Evolutionary conservation across 2,888 invertebrate genomes (phyloP).

Genomic region (Cactoblastis cactorum): DNA sequence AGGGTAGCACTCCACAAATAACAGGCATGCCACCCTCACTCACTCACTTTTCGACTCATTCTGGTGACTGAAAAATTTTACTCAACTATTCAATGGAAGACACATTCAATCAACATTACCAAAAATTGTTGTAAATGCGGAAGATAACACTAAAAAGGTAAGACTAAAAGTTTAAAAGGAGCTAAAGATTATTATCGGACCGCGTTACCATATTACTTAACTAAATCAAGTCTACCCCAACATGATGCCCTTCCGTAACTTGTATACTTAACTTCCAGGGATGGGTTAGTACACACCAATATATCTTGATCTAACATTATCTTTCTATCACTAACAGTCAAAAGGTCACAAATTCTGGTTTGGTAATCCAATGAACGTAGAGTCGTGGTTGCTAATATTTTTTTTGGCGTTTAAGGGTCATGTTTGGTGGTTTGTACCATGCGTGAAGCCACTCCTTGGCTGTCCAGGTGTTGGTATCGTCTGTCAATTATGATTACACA

Average conservation of each 20-base stretch:
- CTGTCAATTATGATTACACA: neutral
- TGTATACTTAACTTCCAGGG: slow-evolving; percentile 19
- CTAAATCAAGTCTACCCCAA: slow-evolving; percentile 12
- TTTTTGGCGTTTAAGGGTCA: neutral
- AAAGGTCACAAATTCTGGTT: slow-evolving; percentile 11
- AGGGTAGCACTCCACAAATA: too few species aligned
- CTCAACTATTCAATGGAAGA: too few species aligned
- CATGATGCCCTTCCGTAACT: slow-evolving; percentile 16
- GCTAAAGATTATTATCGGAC: neutral
- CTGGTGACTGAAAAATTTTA: too few species aligned
- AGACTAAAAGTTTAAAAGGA: too few species aligned
- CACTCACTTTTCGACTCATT: too few species aligned
- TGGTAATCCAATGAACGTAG: neutral
- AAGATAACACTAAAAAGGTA: too few species aligned
- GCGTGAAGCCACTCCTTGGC: neutral
- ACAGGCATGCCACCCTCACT: too few species aligned
- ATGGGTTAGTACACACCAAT: slow-evolving; percentile 16
- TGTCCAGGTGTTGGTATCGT: neutral
- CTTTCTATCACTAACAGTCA: neutral
- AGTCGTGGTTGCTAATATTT: neutral
- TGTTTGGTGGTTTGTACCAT: neutral
- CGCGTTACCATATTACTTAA: neutral
- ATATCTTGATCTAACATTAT: neutral
- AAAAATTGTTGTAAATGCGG: too few species aligned
- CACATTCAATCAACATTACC: too few species aligned